Conservation (phyloP, 2,888 invertebrate genomes). For the Calameuta filiformis region DNA sequence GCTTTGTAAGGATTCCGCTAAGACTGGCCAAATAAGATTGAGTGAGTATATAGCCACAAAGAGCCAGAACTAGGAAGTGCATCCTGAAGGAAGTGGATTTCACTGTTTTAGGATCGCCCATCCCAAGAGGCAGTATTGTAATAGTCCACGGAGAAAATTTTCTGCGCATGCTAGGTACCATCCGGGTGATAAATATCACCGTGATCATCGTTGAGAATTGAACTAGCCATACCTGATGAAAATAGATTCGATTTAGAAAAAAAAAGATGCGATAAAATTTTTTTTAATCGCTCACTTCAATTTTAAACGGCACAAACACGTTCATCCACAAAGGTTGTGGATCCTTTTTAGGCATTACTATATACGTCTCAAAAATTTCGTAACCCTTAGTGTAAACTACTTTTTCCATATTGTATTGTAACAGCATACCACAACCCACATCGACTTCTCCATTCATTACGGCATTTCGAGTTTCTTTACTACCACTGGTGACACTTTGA, state of each 20-base stretch:
- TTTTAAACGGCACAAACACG: background rate
- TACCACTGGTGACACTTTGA: background rate
- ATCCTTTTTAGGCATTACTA: background rate
- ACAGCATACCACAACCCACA: background rate
- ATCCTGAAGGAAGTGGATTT: background rate
- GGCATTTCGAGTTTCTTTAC: background rate
- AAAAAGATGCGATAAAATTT: background rate
- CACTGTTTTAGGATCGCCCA: background rate
- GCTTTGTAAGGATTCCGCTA: background rate
- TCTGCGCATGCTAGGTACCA: background rate
- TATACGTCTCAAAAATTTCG: background rate
- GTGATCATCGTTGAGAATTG: background rate
- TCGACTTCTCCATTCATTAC: background rate
- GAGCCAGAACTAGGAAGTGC: background rate
- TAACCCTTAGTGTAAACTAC: background rate
- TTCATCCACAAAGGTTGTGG: background rate
- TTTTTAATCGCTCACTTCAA: background rate
- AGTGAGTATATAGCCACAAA: background rate
- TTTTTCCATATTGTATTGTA: background rate
- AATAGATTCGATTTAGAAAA: background rate
- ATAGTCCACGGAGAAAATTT: background rate
- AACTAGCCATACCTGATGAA: background rate
- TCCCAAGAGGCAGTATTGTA: background rate
- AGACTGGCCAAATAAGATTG: slow-evolving; percentile 4
- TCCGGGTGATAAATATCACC: background rate